Percentiles rank a stretch among this genome's conserved stretches.
These are phyloP conservation scores for Spermophilus dauricus DNA, from an alignment of 2,113 vertebrate species.

Conservation along the genomic window DNA sequence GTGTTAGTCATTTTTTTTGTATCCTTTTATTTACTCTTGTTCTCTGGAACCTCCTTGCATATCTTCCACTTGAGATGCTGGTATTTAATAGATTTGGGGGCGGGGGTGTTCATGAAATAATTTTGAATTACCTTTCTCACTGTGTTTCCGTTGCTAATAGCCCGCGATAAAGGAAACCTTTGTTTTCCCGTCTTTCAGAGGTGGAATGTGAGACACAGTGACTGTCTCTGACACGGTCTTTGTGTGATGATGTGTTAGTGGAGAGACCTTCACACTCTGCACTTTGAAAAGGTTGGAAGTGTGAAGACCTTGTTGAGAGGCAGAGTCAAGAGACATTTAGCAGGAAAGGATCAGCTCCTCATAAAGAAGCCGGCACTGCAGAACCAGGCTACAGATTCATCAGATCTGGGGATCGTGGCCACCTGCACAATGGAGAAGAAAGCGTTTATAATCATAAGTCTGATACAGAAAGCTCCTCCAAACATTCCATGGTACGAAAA, in stretches of 20 bases:
- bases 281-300: slow-evolving; percentile 51
- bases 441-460: slow-evolving; percentile 65
- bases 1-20: not conserved
- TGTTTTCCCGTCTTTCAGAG: slow-evolving; percentile 67
- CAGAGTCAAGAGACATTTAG: not conserved
- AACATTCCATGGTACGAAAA: slow-evolving; percentile 47
- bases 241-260: not conserved
- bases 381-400: not conserved
- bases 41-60: not conserved
- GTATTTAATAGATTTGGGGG: not conserved
- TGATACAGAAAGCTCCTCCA: slow-evolving; percentile 64
- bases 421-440: slow-evolving; percentile 47
- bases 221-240: slow-evolving; percentile 9
- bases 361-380: not conserved
- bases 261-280: not conserved
- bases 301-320: slow-evolving; percentile 50
- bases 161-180: slow-evolving; percentile 1
- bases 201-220: slow-evolving; percentile 20
- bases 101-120: not conserved
- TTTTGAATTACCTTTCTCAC: not conserved
- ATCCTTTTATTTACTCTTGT: not conserved
- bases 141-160: slow-evolving; percentile 1
- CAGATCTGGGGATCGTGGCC: not conserved
- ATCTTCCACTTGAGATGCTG: not conserved
- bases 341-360: slow-evolving; percentile 10